Evolutionary conservation across 2,888 invertebrate species (phyloP), one percentile per base, ranked within the genome.

Genomic region (Linnaemya tessellans): DNA sequence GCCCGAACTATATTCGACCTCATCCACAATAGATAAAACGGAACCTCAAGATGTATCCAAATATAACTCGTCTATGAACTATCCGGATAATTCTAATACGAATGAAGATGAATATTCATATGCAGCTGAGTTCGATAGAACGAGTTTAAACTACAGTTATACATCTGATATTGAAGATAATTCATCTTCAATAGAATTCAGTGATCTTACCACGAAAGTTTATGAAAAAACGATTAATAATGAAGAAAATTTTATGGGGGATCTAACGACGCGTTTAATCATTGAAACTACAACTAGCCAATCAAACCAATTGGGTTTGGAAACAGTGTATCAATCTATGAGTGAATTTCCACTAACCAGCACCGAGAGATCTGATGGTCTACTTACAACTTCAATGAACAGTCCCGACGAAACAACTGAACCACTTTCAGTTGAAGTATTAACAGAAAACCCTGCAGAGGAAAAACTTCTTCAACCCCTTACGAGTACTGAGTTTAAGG

Each of bases 171-270:
- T 4, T 15, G 38, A 20, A 22, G 20, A n/a, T 0, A 68, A 35
- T 35, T 68, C 11, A 3, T 15, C 25, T 20, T 51, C 51, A 11
- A 46, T 3, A 1, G 38, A 43, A 18, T 43, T 38, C 13, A 22
- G 5, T 22, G 13, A 51, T 25, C 0, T 0, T 41, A 25, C 4
- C 38, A 38, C 13, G 15, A 49, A 74, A 22, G 10, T 74, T 7
- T n/a, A 74, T 38, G 49, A 74, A 38, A 8, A 43, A 49, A 49
- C 46, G 3, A 46, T 46, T n/a, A n/a, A n/a, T n/a, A n/a, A n/a
- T n/a, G n/a, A n/a, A n/a, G n/a, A 46, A 46, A n/a, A 18, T 46
- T 38, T 1, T 38, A 1, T 10, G 7, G 10, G 38, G 7, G 38
- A 38, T 38, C 9, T 38, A 38, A 46, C 51, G 1, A 22, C 18